A percentile compares a stretch with the other conserved stretches of the same genome.
Evolutionary conservation across 2,797 vertebrate species (phyloP).

Genomic region (Smutsia temminckii): DNA sequence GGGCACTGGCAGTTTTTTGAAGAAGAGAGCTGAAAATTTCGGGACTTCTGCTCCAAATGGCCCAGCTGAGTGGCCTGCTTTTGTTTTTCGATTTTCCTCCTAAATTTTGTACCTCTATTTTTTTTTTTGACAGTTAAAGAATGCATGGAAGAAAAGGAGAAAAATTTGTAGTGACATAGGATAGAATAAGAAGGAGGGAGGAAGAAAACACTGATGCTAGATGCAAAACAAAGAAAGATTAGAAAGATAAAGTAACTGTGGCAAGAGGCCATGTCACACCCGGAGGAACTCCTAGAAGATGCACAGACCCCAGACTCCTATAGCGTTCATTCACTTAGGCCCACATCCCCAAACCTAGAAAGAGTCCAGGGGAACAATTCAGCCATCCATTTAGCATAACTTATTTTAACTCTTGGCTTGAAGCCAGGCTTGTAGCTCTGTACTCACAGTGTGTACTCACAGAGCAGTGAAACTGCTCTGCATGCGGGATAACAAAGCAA

Average conservation of each 20-base stretch:
- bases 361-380: slow-evolving; percentile 34
- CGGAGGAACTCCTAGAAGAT: not conserved
- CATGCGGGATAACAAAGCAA: slow-evolving; percentile 70
- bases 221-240: slow-evolving; percentile 11
- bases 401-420: slow-evolving; percentile 63
- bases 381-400: slow-evolving; percentile 52
- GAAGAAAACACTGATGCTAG: not conserved
- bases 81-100: not conserved
- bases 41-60: not conserved
- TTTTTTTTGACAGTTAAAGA: not conserved
- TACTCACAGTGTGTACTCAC: slow-evolving; percentile 61
- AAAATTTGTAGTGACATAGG: not conserved
- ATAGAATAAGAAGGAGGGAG: not conserved
- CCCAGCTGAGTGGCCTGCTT: not conserved
- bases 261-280: not conserved
- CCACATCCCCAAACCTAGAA: slow-evolving; percentile 56
- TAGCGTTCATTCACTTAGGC: not conserved
- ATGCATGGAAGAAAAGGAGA: not conserved
- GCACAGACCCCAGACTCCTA: not conserved
- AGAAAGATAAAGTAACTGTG: not conserved
- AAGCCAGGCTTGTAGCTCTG: slow-evolving; percentile 62
- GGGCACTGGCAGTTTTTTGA: not conserved
- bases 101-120: not conserved
- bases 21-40: not conserved
- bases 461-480: slow-evolving; percentile 31